phyloP scores from a whole-genome alignment of 2,888 invertebrate species.

The Mesorhabditis sp. region DNA sequence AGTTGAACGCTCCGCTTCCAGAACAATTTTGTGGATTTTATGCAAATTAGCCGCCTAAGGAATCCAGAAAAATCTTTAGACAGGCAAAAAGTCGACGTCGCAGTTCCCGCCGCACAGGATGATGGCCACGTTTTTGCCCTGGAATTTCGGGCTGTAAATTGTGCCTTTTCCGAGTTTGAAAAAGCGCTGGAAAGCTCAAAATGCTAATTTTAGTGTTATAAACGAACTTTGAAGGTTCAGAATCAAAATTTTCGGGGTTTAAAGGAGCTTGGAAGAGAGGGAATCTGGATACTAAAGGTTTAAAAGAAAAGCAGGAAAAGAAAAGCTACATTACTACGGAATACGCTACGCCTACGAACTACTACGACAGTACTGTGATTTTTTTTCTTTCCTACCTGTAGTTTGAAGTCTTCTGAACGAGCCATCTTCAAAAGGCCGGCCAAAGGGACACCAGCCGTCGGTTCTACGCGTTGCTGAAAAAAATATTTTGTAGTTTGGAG shows the following conservation, averaged over 20 bases:
- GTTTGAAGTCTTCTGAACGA: neutral
- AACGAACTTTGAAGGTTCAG: too few species aligned
- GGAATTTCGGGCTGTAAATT: neutral
- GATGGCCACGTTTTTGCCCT: conserved; percentile 10
- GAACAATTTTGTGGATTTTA: too few species aligned
- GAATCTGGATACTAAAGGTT: too few species aligned
- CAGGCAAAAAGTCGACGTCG: conserved; percentile 27
- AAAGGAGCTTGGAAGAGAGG: too few species aligned
- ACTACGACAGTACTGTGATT: too few species aligned
- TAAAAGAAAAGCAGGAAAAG: too few species aligned
- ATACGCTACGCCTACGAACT: too few species aligned
- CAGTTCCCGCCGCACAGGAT: conserved; percentile 45
- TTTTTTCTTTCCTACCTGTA: conserved; percentile 19
- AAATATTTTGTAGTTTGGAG: neutral
- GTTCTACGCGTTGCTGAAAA: conserved; percentile 42
- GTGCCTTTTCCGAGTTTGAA: neutral
- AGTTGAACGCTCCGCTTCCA: too few species aligned
- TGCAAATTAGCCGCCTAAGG: too few species aligned
- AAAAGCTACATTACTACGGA: conserved; percentile 9
- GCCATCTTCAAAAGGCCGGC: conserved; percentile 30
- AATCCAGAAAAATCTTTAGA: neutral
- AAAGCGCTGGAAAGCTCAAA: too few species aligned
- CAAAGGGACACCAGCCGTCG: conserved; percentile 37
- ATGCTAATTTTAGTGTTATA: too few species aligned
- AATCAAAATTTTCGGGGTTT: too few species aligned